These are phyloP conservation scores for Antidorcas marsupialis DNA, from an alignment of 2,113 vertebrate species.

Conservation along the genomic window DNA sequence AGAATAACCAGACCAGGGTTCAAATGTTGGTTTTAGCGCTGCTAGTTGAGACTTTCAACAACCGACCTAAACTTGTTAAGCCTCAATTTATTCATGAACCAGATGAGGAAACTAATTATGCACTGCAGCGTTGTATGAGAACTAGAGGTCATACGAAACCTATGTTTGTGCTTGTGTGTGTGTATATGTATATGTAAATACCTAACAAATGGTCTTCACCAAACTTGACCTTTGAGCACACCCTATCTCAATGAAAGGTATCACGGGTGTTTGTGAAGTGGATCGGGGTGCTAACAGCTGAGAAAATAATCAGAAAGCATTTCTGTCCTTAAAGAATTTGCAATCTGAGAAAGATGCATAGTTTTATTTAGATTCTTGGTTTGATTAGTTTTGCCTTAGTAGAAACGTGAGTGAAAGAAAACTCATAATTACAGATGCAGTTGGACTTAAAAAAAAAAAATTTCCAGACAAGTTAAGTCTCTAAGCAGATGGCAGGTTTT, in stretches of 20 bases:
- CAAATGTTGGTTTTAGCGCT: background rate
- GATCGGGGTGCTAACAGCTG: background rate
- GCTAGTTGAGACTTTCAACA: background rate
- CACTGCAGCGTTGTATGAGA: background rate
- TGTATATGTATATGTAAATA: background rate
- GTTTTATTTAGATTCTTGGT: slow-evolving; percentile 18
- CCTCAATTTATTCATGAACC: background rate
- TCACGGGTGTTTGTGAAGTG: background rate
- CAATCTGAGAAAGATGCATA: background rate
- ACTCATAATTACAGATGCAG: slow-evolving; percentile 44
- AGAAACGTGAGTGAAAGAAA: slow-evolving; percentile 15
- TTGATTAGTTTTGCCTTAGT: slow-evolving; percentile 45
- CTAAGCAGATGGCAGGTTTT: slow-evolving; percentile 42
- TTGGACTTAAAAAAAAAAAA: slow-evolving; percentile 12
- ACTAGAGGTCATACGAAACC: background rate
- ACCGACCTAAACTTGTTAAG: background rate
- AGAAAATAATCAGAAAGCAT: background rate
- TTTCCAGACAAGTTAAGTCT: slow-evolving; percentile 33
- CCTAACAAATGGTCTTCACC: background rate
- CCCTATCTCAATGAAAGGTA: background rate
- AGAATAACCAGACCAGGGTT: background rate
- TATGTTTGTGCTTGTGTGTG: background rate
- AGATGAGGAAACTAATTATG: background rate
- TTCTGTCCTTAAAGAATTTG: background rate
- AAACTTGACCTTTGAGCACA: background rate